Base-by-base conservation (phyloP, 1,140 invertebrate genomes). In the Drosophila pseudoananassae region DNA sequence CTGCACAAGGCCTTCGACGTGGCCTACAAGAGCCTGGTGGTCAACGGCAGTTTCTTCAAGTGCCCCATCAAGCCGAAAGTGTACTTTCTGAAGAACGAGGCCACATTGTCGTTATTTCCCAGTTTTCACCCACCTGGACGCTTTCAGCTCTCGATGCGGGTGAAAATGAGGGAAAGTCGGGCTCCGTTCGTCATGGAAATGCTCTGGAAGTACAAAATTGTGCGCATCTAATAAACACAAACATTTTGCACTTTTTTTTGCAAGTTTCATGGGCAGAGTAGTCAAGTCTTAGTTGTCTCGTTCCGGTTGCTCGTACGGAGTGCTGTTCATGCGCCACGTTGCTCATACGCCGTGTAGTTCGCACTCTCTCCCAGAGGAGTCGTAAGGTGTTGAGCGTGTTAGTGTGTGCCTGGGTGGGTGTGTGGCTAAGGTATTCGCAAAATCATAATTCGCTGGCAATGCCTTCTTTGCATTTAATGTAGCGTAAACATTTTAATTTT, bases 401-500 rank as follows among this genome's bases (percentile, higher is more conserved):
- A 45, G 60, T 20, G 56, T 58, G 71, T 40, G 58, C 52, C 51
- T 61, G 56, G 51, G 40, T 63, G 49, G 55, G 71, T 40, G 58
- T 56, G 56, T 57, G 56, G 55, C 45, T 59, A 45, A 23, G 49
- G 17, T 45, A 63, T 60, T 58, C 61, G 47, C 74, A 78, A 88
- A 88, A 87, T 88, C 83, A 88, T 87, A 87, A 88, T 83, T 87
- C 66, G 71, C 65, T 51, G 54, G 61, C 70, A 71, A 64, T 84
- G 60, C 68, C 72, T 71, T 63, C 57, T 78, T 87, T 79, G 83
- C 79, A 88, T 87, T 88, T 87, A 87, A 87, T 87, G 83, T 89
- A 87, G 83, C 83, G 83, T 87, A 83, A 87, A 83, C 66, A 83
- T 87, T 87, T 87, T 88, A 87, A 87, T 88, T 87, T 89, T 88